A percentile compares a stretch with the other conserved stretches of the same genome.
phyloP scores from a whole-genome alignment of 2,797 vertebrate genomes.

The Acanthurus tractus region DNA sequence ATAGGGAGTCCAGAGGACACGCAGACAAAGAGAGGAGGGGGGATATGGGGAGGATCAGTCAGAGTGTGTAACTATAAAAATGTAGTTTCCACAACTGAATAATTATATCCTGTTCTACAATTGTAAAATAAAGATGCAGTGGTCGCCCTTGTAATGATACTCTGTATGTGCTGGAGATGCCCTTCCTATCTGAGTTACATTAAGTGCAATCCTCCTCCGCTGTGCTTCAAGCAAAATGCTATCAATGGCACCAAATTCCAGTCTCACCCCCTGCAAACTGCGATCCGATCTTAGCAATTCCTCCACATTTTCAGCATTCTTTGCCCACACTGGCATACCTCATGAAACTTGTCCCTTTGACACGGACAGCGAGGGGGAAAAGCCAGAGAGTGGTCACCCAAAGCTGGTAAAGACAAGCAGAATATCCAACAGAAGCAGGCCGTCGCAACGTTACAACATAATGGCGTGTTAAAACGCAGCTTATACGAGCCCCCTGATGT shows the following conservation, averaged over 20 bases:
- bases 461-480: slow-evolving; percentile 47
- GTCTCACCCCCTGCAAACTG: slow-evolving; percentile 45
- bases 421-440: slow-evolving; percentile 60
- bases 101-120: neutral
- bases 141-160: neutral
- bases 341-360: slow-evolving; percentile 54
- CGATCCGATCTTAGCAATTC: slow-evolving; percentile 53
- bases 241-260: slow-evolving; percentile 62
- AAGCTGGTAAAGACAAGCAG: slow-evolving; percentile 30
- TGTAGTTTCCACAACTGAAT: slow-evolving; percentile 11
- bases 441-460: slow-evolving; percentile 52
- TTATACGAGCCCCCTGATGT: slow-evolving; percentile 62
- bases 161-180: slow-evolving; percentile 3
- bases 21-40: neutral
- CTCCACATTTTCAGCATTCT: slow-evolving; percentile 68
- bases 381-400: slow-evolving; percentile 53
- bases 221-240: slow-evolving; percentile 37
- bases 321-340: slow-evolving; percentile 64
- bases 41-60: neutral
- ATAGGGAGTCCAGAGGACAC: slow-evolving; percentile 29
- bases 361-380: slow-evolving; percentile 41
- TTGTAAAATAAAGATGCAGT: slow-evolving; percentile 3
- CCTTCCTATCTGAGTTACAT: slow-evolving; percentile 28
- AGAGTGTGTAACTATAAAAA: neutral
- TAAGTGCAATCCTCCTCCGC: slow-evolving; percentile 22